Evolutionary conservation across 2,888 invertebrate genomes (phyloP).

Genomic region (Allacma fusca): DNA sequence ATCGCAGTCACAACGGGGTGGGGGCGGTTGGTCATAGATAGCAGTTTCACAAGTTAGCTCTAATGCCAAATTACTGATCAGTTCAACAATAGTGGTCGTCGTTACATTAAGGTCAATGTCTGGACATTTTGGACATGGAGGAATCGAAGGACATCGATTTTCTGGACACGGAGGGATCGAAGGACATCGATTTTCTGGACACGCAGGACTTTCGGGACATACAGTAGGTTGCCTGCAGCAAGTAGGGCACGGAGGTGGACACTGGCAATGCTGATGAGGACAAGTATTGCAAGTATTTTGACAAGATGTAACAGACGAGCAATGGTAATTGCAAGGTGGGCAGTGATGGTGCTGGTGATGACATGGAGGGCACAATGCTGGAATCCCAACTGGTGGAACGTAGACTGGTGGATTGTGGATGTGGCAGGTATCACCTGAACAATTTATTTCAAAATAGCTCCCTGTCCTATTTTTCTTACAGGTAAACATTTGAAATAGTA

Average conservation of each 20-base stretch:
- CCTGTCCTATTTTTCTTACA: too few species aligned
- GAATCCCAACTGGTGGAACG: not conserved
- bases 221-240: slow-evolving; percentile 6
- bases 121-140: not conserved
- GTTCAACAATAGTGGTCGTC: too few species aligned
- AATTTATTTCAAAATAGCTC: too few species aligned
- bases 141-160: not conserved
- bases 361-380: slow-evolving; percentile 16
- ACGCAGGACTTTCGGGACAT: not conserved
- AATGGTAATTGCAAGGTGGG: not conserved
- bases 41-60: not conserved
- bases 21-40: not conserved
- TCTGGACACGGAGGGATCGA: not conserved
- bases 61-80: not conserved
- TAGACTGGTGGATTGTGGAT: not conserved
- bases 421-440: slow-evolving; percentile 18
- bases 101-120: too few species aligned
- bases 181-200: too few species aligned
- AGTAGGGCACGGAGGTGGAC: slow-evolving; percentile 13
- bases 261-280: not conserved
- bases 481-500: too few species aligned
- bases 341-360: slow-evolving; percentile 16
- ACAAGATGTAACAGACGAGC: too few species aligned
- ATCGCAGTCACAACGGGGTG: not conserved
- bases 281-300: too few species aligned